Conservation (phyloP, 1,140 invertebrate genomes). For the Helicoverpa armigera region DNA sequence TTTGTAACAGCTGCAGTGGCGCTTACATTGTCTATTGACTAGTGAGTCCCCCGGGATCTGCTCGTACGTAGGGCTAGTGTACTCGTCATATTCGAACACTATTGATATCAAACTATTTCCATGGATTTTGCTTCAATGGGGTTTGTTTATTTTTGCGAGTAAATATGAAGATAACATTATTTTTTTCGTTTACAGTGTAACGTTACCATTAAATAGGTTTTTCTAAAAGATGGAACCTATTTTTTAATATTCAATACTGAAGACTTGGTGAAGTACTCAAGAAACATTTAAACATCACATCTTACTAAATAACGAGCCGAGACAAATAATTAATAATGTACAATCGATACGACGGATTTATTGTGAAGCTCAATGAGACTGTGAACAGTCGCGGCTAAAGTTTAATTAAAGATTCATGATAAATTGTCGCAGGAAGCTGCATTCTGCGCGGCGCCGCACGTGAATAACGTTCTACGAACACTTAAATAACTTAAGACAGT, state of each 20-base stretch:
- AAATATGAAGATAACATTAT: background rate
- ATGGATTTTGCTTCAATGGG: background rate
- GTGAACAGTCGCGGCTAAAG: constrained; percentile 79
- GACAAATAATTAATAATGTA: constrained; percentile 56
- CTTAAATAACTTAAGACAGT: constrained; percentile 85
- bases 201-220: too few relatives aligned
- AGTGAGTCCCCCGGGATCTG: background rate
- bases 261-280: background rate
- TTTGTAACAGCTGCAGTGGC: background rate
- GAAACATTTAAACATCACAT: background rate
- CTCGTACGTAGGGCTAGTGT: background rate
- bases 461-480: constrained; percentile 81
- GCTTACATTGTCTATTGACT: constrained; percentile 35
- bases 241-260: too few relatives aligned
- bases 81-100: too few relatives aligned
- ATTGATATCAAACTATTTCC: background rate
- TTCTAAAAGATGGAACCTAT: too few relatives aligned
- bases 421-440: constrained; percentile 84
- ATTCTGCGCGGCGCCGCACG: constrained; percentile 79
- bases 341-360: constrained; percentile 69
- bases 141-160: background rate
- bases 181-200: too few relatives aligned
- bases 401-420: constrained; percentile 87
- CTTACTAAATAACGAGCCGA: constrained; percentile 47
- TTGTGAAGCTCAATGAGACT: constrained; percentile 73